Evolutionary conservation across 2,797 vertebrate genomes (phyloP).

Genomic region (Enteromius thamalakanensis): DNA sequence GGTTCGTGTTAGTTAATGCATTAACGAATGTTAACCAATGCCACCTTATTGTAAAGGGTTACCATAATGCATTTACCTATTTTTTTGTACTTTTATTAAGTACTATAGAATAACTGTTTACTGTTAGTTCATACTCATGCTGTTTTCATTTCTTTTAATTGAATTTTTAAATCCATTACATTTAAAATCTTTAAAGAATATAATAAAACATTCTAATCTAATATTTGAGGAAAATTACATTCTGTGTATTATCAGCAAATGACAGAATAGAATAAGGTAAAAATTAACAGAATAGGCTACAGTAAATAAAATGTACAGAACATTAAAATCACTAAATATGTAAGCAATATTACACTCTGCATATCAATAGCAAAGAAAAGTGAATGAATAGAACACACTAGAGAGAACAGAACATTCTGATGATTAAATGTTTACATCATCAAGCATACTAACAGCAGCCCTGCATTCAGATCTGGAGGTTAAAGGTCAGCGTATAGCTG

Average conservation of each 20-base stretch:
- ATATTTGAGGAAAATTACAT: neutral
- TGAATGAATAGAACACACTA: neutral
- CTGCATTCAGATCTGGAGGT: slow-evolving; percentile 8
- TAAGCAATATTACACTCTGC: neutral
- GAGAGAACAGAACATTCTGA: neutral
- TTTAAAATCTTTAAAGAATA: neutral
- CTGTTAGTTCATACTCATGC: neutral
- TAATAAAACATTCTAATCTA: neutral
- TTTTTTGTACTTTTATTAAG: no score
- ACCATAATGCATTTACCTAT: no score
- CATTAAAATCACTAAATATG: neutral
- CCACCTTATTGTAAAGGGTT: no score
- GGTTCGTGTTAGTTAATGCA: no score
- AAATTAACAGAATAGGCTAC: neutral
- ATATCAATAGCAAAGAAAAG: neutral
- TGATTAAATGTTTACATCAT: neutral
- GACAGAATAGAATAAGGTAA: neutral
- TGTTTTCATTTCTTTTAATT: no score
- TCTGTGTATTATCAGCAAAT: neutral
- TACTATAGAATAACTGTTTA: neutral
- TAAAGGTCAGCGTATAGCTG: slow-evolving; percentile 2
- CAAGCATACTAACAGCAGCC: neutral
- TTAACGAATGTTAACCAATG: no score
- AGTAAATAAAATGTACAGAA: neutral
- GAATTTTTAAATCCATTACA: neutral